Evolutionary conservation across 1,140 invertebrate species (phyloP), one percentile per base, ranked within the genome.

Genomic region (Planococcus citri): DNA sequence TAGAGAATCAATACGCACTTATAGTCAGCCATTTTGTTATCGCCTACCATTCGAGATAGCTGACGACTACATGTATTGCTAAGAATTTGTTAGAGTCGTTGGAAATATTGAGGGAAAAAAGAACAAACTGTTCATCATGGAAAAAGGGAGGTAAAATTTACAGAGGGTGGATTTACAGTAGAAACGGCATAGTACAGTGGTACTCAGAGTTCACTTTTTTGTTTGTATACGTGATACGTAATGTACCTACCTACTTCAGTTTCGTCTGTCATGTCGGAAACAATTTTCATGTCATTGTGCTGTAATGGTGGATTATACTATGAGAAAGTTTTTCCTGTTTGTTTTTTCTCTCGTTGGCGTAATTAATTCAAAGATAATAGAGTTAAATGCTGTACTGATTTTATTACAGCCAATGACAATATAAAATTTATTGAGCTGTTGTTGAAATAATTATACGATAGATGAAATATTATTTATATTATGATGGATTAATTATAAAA

Each of bases 11-110:
- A 64, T 64, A 64, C 60, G 22, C 25, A 64, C 22, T 24, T 64
- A n/a, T n/a, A 64, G 60, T 64, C 60, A 64, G 60, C 60, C 60
- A 64, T 64, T 64, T 64, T 64, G 60, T 64, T 64, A 64, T 27
- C 60, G 60, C 60, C 60, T 64, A 64, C 60, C 60, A 64, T 64
- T 64, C 60, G 60, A 64, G 60, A 64, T 64, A 64, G 60, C 60
- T 64, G 60, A 64, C 60, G 60, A 64, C 60, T 64, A 64, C 60
- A 64, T 21, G 60, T 64, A 64, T 64, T 64, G 60, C 60, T 64
- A 64, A 21, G 60, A 64, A 64, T 64, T 64, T 64, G 60, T 64
- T 64, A 64, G 60, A 64, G 60, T 22, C 60, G 22, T 64, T 64
- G 60, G 60, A 21, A 64, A 64, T 64, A 64, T 64, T 64, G 60